Evolutionary conservation across 2,113 vertebrate species (phyloP).

Genomic region (Miniopterus natalensis): DNA sequence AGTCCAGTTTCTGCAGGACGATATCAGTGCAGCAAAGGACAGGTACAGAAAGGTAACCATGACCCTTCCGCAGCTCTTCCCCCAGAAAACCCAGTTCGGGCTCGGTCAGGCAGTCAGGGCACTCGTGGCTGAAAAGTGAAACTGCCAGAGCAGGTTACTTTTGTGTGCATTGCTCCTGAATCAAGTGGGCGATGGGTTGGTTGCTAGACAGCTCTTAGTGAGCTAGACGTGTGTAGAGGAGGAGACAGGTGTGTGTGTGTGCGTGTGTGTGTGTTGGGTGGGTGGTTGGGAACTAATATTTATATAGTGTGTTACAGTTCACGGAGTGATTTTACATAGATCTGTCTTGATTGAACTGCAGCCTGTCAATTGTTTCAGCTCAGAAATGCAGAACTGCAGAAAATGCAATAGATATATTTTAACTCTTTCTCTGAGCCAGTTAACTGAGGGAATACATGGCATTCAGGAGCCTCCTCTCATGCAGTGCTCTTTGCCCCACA

Average conservation of each 20-base stretch:
- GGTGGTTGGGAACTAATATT: background rate
- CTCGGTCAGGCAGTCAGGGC: background rate
- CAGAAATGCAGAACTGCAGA: conserved; percentile 37
- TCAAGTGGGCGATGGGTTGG: too few relatives aligned
- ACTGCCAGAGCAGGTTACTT: background rate
- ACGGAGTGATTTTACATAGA: background rate
- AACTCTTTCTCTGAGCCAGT: background rate
- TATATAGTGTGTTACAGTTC: background rate
- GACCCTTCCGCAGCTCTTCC: background rate
- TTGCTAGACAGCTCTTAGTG: background rate
- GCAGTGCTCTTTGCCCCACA: background rate
- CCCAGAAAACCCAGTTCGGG: background rate
- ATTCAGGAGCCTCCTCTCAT: background rate
- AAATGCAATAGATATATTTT: background rate
- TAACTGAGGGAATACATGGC: background rate
- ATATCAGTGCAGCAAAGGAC: conserved; percentile 94
- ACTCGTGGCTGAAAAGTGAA: rapidly evolving
- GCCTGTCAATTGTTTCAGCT: background rate
- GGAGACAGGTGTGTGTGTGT: background rate
- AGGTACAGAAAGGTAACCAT: conserved; percentile 94
- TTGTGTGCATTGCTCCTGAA: background rate
- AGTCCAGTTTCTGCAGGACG: conserved; percentile 96
- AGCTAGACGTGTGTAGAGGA: background rate
- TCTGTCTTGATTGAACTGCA: background rate
- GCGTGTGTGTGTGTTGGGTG: background rate